Percentiles rank a stretch among this genome's conserved stretches.
Conservation (phyloP, 2,797 vertebrate genomes). For the Sebastes reedi region DNA sequence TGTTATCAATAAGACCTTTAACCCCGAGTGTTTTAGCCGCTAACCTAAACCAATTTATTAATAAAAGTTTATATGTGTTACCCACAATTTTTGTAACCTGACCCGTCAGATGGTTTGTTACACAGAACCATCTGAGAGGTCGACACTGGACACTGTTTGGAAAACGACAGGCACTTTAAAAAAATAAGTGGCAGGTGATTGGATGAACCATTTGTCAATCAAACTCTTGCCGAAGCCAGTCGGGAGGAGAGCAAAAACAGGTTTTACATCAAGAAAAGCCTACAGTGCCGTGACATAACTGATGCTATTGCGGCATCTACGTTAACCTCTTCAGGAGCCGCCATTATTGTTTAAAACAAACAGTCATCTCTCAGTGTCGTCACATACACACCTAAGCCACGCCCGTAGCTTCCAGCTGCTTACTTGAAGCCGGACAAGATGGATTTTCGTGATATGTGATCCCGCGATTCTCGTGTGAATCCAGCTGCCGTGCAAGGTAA, state of each 20-base stretch:
- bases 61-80: not conserved
- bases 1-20: too few relatives aligned
- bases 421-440: not conserved
- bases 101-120: not conserved
- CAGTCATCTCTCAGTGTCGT: too few relatives aligned
- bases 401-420: too few relatives aligned
- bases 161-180: rapidly evolving
- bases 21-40: not conserved
- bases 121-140: rapidly evolving
- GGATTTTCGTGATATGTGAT: not conserved
- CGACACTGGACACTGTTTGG: rapidly evolving
- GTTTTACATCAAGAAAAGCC: not conserved
- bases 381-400: too few relatives aligned
- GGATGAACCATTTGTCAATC: not conserved
- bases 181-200: not conserved
- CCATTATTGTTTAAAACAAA: too few relatives aligned
- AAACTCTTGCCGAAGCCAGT: not conserved
- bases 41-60: not conserved
- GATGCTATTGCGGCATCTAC: too few relatives aligned
- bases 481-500: not conserved
- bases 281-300: too few relatives aligned
- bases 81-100: not conserved
- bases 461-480: not conserved
- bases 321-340: too few relatives aligned
- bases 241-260: not conserved